Conservation (phyloP, 2,888 invertebrate genomes). For the Drosophila yooni region DNA sequence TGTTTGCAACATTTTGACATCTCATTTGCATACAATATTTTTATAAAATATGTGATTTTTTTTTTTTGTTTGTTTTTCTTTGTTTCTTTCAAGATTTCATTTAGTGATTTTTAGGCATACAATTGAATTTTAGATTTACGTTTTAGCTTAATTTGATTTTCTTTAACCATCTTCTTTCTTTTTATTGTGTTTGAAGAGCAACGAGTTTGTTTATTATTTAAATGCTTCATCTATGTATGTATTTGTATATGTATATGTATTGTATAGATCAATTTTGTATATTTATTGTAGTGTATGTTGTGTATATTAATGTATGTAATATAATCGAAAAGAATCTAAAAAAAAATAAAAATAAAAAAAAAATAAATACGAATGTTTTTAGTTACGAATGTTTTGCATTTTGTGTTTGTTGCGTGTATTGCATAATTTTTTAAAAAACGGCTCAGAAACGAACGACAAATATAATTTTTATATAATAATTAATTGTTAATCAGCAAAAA, state of each 20-base stretch:
- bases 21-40: conserved; percentile 79
- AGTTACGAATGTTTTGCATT: conserved; percentile 68
- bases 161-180: conserved; percentile 27
- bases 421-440: conserved; percentile 57
- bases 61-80: conserved; percentile 57
- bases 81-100: conserved; percentile 55
- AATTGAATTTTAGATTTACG: conserved; percentile 64
- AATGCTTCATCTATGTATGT: conserved; percentile 40
- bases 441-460: conserved; percentile 75
- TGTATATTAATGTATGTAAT: conserved; percentile 38
- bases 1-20: conserved; percentile 81
- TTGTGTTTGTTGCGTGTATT: conserved; percentile 39
- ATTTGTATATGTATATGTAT: conserved; percentile 45
- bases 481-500: conserved; percentile 76
- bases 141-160: conserved; percentile 72
- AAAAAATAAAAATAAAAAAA: conserved; percentile 13
- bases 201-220: conserved; percentile 41
- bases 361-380: conserved; percentile 79
- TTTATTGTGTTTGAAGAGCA: conserved; percentile 51
- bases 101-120: conserved; percentile 66
- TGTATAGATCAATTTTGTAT: conserved; percentile 59
- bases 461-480: conserved; percentile 65
- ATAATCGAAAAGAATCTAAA: conserved; percentile 50
- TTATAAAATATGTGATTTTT: conserved; percentile 79
- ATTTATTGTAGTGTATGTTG: conserved; percentile 35